Base-by-base conservation (phyloP, 2,888 invertebrate genomes). In the Andrena trimmerana region DNA sequence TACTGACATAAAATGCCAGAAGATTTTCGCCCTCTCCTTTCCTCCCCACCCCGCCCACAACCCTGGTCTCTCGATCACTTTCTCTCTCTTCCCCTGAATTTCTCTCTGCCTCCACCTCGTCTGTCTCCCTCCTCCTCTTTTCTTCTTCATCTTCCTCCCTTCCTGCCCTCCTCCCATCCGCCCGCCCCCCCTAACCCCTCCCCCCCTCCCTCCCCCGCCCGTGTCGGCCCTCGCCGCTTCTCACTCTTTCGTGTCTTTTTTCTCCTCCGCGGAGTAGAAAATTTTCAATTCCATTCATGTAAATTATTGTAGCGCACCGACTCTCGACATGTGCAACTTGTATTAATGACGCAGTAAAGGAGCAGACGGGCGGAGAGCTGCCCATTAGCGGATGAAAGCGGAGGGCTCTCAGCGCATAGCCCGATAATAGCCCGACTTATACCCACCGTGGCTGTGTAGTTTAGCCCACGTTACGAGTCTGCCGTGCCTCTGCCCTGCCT, bases 351-450 rank as follows among this genome's bases (percentile, higher is more conserved):
- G 93, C 92, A 93, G 92, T 93, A 93, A 93, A 93, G 92, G 93
- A 93, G 92, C 93, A 93, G 94, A 93, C 93, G 92, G 92, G 92
- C 91, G 92, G 92, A 93, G 93, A 92, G 93, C 93, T 92, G 93
- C 93, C 94, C 94, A 94, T 94, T 94, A 94, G 94, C 92, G 94
- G 93, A 94, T 94, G 94, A 94, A 94, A 94, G 93, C 93, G 92
- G 93, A 92, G 93, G 92, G 93, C 93, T 93, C 93, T 94, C 93
- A 92, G 92, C 92, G 91, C 92, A 91, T 90, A 92, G 93, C 93
- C 92, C 93, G 94, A 94, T 94, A 93, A 94, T 94, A 94, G 94
- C 92, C 93, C 93, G 94, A 94, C 94, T 93, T 93, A 93, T 93
- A 92, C 91, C 91, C 90, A 90, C 91, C 91, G 91, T 88, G 92